Evolutionary conservation across 2,888 invertebrate species (phyloP).

Genomic region (Fragum fragum): DNA sequence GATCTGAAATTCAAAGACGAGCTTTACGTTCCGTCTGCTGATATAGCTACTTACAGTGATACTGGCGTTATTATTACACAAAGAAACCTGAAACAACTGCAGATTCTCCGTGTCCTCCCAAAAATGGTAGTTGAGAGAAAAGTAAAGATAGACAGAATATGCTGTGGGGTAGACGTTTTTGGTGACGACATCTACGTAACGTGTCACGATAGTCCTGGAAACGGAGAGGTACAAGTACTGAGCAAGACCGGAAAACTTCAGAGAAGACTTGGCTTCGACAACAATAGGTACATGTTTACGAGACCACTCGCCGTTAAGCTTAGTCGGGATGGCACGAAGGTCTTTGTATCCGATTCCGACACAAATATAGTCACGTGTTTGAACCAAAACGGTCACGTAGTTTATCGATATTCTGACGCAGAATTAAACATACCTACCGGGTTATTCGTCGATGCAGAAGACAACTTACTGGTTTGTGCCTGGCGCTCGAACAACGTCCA

Average conservation of each 20-base stretch:
- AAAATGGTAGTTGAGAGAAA: constrained; percentile 18
- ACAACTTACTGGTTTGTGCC: constrained; percentile 21
- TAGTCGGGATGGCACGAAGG: constrained; percentile 7
- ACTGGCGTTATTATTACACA: constrained; percentile 3
- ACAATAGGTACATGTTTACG: constrained; percentile 1
- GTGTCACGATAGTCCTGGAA: constrained; percentile 17
- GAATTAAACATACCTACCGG: constrained; percentile 17
- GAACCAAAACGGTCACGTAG: background rate
- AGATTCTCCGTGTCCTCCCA: background rate
- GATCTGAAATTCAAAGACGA: background rate
- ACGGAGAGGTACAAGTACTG: constrained; percentile 18
- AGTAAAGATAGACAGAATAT: background rate
- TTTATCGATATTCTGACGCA: constrained; percentile 9
- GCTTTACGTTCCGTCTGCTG: constrained; percentile 17
- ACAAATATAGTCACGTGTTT: constrained; percentile 16
- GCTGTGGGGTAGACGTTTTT: constrained; percentile 13
- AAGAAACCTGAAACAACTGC: constrained; percentile 1
- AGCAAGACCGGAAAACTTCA: constrained; percentile 1
- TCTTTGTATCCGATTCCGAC: constrained; percentile 20
- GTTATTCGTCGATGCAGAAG: constrained; percentile 5
- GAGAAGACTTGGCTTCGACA: constrained; percentile 3
- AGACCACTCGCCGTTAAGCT: constrained; percentile 19
- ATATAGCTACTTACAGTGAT: constrained; percentile 1
- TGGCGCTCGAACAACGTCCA: constrained; percentile 25
- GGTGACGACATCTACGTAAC: constrained; percentile 18